phyloP scores from a whole-genome alignment of 2,888 invertebrate species.

The Acronicta alni region DNA sequence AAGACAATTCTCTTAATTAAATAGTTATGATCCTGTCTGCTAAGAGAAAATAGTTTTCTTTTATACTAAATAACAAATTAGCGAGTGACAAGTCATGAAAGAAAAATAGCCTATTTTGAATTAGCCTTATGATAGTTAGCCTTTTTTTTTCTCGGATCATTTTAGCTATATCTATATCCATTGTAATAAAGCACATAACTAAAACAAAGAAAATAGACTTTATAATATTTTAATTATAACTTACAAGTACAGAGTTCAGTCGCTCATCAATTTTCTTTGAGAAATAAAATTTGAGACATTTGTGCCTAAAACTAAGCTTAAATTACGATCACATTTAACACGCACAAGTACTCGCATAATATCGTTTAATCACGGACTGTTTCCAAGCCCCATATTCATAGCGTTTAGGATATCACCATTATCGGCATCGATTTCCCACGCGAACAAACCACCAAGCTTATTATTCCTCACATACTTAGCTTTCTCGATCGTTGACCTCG shows the following conservation, averaged over 20 bases:
- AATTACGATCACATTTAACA: constrained; percentile 58
- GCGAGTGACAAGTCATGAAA: too few species aligned
- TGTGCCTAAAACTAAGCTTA: constrained; percentile 56
- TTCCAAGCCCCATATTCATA: constrained; percentile 85
- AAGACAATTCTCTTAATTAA: too few species aligned
- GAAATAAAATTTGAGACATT: constrained; percentile 65
- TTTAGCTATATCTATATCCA: not conserved
- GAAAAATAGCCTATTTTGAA: too few species aligned
- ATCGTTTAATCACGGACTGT: constrained; percentile 69
- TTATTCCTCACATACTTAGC: constrained; percentile 85
- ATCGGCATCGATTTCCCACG: constrained; percentile 86
- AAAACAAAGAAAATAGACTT: constrained; percentile 38
- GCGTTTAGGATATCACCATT: constrained; percentile 85
- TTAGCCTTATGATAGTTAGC: too few species aligned
- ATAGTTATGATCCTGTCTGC: too few species aligned
- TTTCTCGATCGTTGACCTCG: constrained; percentile 83
- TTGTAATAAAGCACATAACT: not conserved
- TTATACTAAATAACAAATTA: too few species aligned
- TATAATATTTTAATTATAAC: constrained; percentile 53
- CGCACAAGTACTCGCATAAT: constrained; percentile 16
- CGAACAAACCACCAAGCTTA: constrained; percentile 83
- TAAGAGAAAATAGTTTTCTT: too few species aligned
- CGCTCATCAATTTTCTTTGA: constrained; percentile 59
- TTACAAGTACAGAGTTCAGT: constrained; percentile 60
- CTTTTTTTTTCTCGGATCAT: too few species aligned